Conservation (phyloP, 2,888 invertebrate genomes). For the Drosophila buzzatii region DNA sequence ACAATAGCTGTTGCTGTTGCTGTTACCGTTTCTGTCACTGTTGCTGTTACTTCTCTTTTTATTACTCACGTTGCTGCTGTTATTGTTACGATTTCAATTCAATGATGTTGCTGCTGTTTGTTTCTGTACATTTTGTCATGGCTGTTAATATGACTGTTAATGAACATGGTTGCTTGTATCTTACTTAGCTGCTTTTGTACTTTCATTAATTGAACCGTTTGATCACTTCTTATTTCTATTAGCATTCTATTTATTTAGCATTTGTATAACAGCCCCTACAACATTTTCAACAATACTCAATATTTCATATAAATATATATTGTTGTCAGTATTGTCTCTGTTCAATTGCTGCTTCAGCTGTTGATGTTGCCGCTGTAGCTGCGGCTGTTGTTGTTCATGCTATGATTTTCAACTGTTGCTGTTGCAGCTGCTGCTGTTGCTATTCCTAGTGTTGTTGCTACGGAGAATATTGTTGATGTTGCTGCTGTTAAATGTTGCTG, state of each 20-base stretch:
- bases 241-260: no score
- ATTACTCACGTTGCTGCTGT: background rate
- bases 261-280: no score
- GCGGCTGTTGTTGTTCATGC: background rate
- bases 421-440: background rate
- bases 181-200: background rate
- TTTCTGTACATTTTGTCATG: background rate
- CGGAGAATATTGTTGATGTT: background rate
- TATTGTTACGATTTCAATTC: background rate
- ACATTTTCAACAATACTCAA: no score
- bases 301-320: no score
- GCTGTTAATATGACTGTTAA: background rate
- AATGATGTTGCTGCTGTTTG: background rate
- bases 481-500: background rate
- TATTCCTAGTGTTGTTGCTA: background rate
- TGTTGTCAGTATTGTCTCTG: no score
- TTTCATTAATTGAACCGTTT: no score
- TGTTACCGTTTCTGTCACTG: background rate
- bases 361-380: background rate
- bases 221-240: no score
- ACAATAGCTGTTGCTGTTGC: background rate
- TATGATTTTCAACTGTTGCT: background rate
- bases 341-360: no score
- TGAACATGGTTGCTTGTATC: background rate
- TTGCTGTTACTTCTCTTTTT: no score